Evolutionary conservation across 2,888 invertebrate species (phyloP).

Genomic region (Rhogogaster chlorosoma): DNA sequence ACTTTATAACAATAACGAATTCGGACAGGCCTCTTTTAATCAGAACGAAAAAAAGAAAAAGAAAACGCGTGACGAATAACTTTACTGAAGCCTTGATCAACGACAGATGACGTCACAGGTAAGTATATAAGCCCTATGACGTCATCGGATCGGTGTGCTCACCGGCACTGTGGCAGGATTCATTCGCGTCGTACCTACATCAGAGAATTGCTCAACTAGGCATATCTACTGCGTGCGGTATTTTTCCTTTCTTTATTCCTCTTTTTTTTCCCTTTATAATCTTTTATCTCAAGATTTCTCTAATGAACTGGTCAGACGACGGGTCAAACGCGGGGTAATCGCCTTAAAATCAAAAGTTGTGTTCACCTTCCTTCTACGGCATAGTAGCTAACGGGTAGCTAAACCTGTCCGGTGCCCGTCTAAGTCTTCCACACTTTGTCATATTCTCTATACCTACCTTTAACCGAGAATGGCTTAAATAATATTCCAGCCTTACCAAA

Average conservation of each 20-base stretch:
- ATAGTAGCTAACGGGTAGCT: constrained; percentile 63
- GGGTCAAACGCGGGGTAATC: constrained; percentile 66
- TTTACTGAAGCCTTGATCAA: constrained; percentile 18
- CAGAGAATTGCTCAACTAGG: constrained; percentile 37
- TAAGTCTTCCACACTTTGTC: constrained; percentile 63
- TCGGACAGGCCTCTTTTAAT: constrained; percentile 25
- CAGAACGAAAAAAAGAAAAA: background rate
- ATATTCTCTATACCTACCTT: background rate
- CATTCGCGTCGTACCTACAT: constrained; percentile 30
- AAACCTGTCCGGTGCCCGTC: constrained; percentile 60
- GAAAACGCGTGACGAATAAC: background rate
- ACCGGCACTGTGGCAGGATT: constrained; percentile 1
- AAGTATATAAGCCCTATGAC: constrained; percentile 22
- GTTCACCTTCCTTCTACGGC: constrained; percentile 61
- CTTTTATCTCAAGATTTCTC: constrained; percentile 59
- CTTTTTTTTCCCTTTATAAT: background rate
- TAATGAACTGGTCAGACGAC: constrained; percentile 68
- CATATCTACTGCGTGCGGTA: background rate
- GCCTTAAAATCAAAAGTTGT: constrained; percentile 67
- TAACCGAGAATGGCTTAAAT: background rate
- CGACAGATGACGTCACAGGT: constrained; percentile 20
- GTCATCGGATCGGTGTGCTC: constrained; percentile 22
- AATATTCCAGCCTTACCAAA: constrained; percentile 56
- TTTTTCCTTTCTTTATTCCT: constrained; percentile 1
- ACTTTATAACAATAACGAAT: background rate